These are phyloP conservation scores for Drosophila orena DNA, from an alignment of 1,140 invertebrate species.

Conservation along the genomic window DNA sequence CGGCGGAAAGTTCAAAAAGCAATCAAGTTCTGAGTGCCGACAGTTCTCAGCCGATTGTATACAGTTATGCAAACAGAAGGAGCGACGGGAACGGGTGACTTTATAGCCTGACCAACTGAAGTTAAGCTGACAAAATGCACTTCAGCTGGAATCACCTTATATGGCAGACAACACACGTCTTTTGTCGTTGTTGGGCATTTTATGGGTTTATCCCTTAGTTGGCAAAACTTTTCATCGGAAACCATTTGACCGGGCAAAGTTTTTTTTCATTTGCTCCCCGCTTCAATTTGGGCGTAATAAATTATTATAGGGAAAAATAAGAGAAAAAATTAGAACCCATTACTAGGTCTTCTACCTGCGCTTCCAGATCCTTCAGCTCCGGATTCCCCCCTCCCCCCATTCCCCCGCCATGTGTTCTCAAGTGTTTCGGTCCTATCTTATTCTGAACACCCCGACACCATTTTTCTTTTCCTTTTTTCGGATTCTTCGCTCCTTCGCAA, in stretches of 20 bases:
- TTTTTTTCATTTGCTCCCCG: conserved; percentile 3
- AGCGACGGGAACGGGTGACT: conserved; percentile 17
- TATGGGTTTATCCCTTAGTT: conserved; percentile 15
- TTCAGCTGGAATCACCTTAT: conserved; percentile 71
- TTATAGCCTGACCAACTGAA: conserved; percentile 39
- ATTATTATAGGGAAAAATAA: conserved; percentile 47
- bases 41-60: conserved; percentile 43
- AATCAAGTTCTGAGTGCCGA: conserved; percentile 72
- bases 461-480: conserved; percentile 47
- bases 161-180: conserved; percentile 50
- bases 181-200: conserved; percentile 43
- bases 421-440: conserved; percentile 41
- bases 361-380: conserved; percentile 51
- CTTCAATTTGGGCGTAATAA: conserved; percentile 49
- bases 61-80: conserved; percentile 63
- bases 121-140: conserved; percentile 66
- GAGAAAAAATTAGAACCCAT: conserved; percentile 27
- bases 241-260: conserved; percentile 25
- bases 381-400: conserved; percentile 8
- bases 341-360: conserved; percentile 55
- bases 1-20: conserved; percentile 71
- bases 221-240: conserved; percentile 36
- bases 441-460: conserved; percentile 56
- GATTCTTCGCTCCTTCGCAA: conserved; percentile 59
- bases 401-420: conserved; percentile 63